Conservation (phyloP, 2,113 vertebrate genomes). For the Larimichthys polyactis region DNA sequence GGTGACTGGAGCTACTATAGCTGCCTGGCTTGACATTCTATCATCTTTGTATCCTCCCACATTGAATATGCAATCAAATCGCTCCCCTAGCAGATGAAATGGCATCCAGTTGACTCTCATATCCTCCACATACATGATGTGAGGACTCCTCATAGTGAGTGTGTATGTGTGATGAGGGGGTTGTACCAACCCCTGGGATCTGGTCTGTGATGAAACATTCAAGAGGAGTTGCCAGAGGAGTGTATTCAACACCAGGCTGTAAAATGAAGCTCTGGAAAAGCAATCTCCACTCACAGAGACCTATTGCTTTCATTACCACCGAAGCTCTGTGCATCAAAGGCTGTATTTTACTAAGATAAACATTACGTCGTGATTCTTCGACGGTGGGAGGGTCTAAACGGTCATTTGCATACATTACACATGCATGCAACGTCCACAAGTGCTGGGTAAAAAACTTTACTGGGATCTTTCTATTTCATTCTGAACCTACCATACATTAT, state of each 20-base stretch:
- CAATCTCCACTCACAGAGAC: constrained; percentile 80
- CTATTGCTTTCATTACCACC: constrained; percentile 79
- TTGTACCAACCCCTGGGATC: constrained; percentile 75
- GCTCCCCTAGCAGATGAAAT: constrained; percentile 75
- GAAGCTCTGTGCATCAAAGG: constrained; percentile 69
- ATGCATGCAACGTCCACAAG: constrained; percentile 29
- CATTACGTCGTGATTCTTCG: constrained; percentile 46
- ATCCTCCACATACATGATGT: constrained; percentile 73
- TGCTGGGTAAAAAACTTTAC: constrained; percentile 36
- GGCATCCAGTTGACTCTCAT: constrained; percentile 79
- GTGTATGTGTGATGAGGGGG: constrained; percentile 64
- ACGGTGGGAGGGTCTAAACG: constrained; percentile 59
- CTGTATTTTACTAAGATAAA: constrained; percentile 77
- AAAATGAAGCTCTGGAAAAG: constrained; percentile 81
- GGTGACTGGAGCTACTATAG: constrained; percentile 44
- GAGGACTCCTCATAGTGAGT: constrained; percentile 54
- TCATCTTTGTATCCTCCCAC: constrained; percentile 74
- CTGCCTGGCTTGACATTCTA: constrained; percentile 62
- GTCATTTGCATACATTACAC: constrained; percentile 67
- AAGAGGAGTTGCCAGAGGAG: constrained; percentile 78
- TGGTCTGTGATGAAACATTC: constrained; percentile 84
- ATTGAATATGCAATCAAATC: constrained; percentile 79
- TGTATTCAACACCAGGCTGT: constrained; percentile 72
- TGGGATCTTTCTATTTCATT: constrained; percentile 36
- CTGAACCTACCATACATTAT: constrained; percentile 32